Evolutionary conservation across 2,888 invertebrate species (phyloP), one percentile per base, ranked within the genome.

Genomic region (Tanytarsus gracilentus): DNA sequence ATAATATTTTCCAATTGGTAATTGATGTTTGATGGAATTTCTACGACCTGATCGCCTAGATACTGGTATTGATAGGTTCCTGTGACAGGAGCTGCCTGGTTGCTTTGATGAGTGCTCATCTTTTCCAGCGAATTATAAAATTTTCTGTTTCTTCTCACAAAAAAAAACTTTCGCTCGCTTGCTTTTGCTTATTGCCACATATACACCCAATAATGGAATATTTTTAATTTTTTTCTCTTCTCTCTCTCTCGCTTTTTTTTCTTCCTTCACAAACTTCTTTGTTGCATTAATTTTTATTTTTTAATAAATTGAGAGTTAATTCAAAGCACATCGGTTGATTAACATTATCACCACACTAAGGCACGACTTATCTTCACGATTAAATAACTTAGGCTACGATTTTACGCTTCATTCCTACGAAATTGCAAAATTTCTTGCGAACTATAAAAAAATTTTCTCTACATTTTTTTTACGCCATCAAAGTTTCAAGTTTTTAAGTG

Each of bases 161-260:
- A n/a, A n/a, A n/a, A n/a, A n/a, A n/a, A n/a, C n/a, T n/a, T n/a
- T n/a, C n/a, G n/a, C n/a, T n/a, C n/a, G n/a, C 64, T 60, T 66
- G 69, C 71, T 71, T 72, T 71, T 72, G n/a, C 25, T 21, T 49
- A 21, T 26, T 58, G 58, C 58, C 58, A 58, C 58, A 58, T 58
- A 58, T 40, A 58, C 58, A 40, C 48, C 40, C 39, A 58, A 29
- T n/a, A n/a, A n/a, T 44, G 48, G 44, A 58, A 58, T 48, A 29
- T 58, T 58, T 48, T 29, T 58, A 29, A 27, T 58, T 58, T 58
- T 40, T 48, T 58, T 27, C 30, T 58, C 23, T 48, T 48, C 30
- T 11, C 33, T 33, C 33, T 11, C 33, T 33, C 33, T 33, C 33
- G 33, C 6, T 33, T 5, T 11, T 23, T 44, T 23, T 44, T 44